phyloP scores from a whole-genome alignment of 2,888 invertebrate species.

The Sphinx pinastri region DNA sequence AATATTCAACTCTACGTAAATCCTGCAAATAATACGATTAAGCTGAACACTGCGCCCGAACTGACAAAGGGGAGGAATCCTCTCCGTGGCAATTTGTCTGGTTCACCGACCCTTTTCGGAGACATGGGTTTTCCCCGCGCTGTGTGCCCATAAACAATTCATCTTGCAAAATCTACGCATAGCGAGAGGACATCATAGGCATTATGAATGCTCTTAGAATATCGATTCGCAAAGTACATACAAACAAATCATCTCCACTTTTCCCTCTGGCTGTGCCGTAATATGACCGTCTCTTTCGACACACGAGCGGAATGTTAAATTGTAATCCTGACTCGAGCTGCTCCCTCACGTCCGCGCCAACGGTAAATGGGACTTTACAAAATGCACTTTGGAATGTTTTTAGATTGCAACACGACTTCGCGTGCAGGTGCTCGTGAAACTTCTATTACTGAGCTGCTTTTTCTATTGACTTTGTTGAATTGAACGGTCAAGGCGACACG shows the following conservation, averaged over 20 bases:
- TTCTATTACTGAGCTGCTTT: conserved; percentile 51
- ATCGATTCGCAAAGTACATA: conserved; percentile 58
- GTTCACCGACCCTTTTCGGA: conserved; percentile 67
- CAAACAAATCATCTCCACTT: conserved; percentile 58
- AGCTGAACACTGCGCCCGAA: conserved; percentile 55
- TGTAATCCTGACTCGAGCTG: conserved; percentile 57
- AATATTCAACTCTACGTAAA: conserved; percentile 58
- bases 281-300: conserved; percentile 59
- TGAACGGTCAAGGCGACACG: conserved; percentile 48
- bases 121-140: conserved; percentile 50
- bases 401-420: conserved; percentile 52
- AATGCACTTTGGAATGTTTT: conserved; percentile 62
- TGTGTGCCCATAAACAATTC: conserved; percentile 64
- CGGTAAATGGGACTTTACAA: conserved; percentile 63
- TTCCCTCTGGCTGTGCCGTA: conserved; percentile 51
- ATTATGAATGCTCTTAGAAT: conserved; percentile 58
- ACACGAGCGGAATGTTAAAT: conserved; percentile 61
- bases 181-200: conserved; percentile 50
- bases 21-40: conserved; percentile 68
- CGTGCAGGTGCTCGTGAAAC: conserved; percentile 61
- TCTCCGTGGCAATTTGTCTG: conserved; percentile 67
- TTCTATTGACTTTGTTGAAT: conserved; percentile 54
- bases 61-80: conserved; percentile 58
- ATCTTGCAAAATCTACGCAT: conserved; percentile 60
- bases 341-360: conserved; percentile 48